Evolutionary conservation across 2,113 vertebrate genomes (phyloP), one percentile per base, ranked within the genome.

Genomic region (Rissa tridactyla): DNA sequence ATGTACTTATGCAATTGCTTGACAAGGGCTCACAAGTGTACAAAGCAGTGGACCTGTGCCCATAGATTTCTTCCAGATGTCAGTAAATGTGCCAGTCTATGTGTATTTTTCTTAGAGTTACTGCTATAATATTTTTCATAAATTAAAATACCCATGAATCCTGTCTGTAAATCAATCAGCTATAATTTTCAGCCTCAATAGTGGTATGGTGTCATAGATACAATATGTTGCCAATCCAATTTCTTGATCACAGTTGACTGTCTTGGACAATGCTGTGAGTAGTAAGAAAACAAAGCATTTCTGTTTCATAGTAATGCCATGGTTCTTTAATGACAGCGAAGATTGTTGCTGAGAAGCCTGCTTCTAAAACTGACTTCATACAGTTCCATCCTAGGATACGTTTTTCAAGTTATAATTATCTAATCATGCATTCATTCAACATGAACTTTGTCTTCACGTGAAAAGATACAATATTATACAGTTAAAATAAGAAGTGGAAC

Each of bases 351-450:
- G 51, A 89, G 78, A 88, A 91, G 62, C 32, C 55, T 85, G n/a
- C 73, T 77, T 90, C 47, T 77, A 85, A 85, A 42, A 82, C 42
- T 80, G 78, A 95, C 49, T 92, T 87, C 68, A 88, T 32, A 91
- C 29, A 71, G 64, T 36, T 88, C n/a, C 70, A 80, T 90, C 42
- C 58, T 49, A 66, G 47, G 55, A 71, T 80, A 73, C 1, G 0
- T 70, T 95, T 91, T 90, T 94, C 51, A 93, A 90, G 49, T 82
- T 78, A 60, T 78, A 79, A 94, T 96, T 86, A 85, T 91, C 57
- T 92, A 92, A 83, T 92, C 70, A 80, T 64, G 38, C 34, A 91
- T 90, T 94, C 78, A 80, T 96, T 96, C 87, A 93, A 91, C 34
- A 71, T 46, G 64, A 95, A 83, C 89, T 81, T 94, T 86, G 22